Base-by-base conservation (phyloP, 2,888 invertebrate genomes). In the Scaptomyza reducta region DNA sequence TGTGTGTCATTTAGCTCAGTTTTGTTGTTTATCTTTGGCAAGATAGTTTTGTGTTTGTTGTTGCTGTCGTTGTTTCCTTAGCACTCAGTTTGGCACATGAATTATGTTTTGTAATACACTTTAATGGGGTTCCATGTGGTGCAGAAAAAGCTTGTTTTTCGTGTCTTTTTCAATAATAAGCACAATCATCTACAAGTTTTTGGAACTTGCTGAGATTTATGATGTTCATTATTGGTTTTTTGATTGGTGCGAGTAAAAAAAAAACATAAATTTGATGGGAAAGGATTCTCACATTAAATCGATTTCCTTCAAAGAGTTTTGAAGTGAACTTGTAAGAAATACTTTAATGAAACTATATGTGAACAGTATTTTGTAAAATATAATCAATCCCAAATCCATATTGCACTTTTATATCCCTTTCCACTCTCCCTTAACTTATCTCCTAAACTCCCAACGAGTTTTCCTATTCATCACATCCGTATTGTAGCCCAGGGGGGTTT, bases 21-120 rank as follows among this genome's bases (percentile, higher is more conserved):
- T 51, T 60, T 60, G 59, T 49, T 62, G 38, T 63, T 77, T 74
- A 57, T 63, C 70, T 72, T 1, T 33, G n/a, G 45, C 33, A 41
- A 51, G 67, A 46, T 53, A 59, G 59, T 53, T 45, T 33, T 22
- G 33, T 18, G 6, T 3, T 41, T 18, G 41, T 41, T 42, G 50
- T 75, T 68, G 18, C 16, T 11, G 41, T 22, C 22, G 22, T 4
- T 18, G 47, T 75, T 68, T 61, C 65, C 58, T 63, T 58, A 58
- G 60, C 76, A 64, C 51, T 57, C 61, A 55, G 59, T 46, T 51
- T 41, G 49, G 38, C 46, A 49, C 41, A 55, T 75, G 73, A 81
- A 61, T 80, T 84, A 84, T 66, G 64, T 44, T 65, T 40, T 59
- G 46, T 35, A 55, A 47, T 47, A 45, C 55, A 53, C 60, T 62